A percentile compares a stretch with the other conserved stretches of the same genome.
phyloP scores from a whole-genome alignment of 2,888 invertebrate species.

The Periphyllus acericola region DNA sequence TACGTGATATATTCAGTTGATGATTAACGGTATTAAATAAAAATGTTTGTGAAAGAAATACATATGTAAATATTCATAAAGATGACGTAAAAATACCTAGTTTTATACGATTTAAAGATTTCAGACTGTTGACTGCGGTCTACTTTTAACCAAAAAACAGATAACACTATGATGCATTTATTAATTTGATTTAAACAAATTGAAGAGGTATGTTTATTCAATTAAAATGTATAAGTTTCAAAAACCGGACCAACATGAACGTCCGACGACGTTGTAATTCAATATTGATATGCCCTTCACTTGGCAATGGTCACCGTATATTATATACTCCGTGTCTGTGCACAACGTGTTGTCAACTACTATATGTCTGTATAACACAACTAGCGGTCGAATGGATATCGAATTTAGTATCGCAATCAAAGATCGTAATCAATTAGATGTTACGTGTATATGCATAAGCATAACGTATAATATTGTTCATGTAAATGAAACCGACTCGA shows the following conservation, averaged over 20 bases:
- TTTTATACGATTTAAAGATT: background rate
- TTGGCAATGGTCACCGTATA: background rate
- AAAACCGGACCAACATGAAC: slow-evolving; percentile 12
- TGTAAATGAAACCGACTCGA: background rate
- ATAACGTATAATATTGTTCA: background rate
- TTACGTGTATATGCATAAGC: background rate
- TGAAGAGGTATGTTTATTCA: slow-evolving; percentile 32
- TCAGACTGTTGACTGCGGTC: background rate
- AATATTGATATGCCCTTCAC: slow-evolving; percentile 49
- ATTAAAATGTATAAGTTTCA: slow-evolving; percentile 15
- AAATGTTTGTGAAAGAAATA: background rate
- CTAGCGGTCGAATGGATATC: background rate
- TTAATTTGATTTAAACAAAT: slow-evolving; percentile 31
- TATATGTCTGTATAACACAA: background rate
- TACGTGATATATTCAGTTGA: background rate
- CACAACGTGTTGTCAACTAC: background rate
- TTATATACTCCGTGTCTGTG: background rate
- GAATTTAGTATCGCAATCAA: background rate
- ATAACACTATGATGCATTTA: background rate
- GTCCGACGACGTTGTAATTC: slow-evolving; percentile 5
- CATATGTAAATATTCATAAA: too few species aligned
- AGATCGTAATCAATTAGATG: slow-evolving; percentile 37
- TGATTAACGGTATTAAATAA: background rate
- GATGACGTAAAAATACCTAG: background rate
- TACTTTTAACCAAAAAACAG: background rate